Conservation (phyloP, 2,113 vertebrate genomes). For the Myxocyprinus asiaticus region DNA sequence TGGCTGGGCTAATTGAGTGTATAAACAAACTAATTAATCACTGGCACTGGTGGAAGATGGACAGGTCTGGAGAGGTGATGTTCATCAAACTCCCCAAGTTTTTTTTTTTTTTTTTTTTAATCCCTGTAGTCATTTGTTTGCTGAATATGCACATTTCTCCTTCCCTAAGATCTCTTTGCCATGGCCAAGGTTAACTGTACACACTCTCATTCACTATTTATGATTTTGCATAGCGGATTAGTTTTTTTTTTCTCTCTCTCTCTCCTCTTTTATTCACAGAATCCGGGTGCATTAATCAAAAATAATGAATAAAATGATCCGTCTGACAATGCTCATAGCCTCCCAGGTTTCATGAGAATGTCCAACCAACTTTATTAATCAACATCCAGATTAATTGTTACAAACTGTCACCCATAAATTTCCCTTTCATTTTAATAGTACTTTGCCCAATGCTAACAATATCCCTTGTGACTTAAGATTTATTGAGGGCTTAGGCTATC, state of each 20-base stretch:
- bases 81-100: conserved; percentile 88
- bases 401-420: conserved; percentile 97
- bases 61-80: conserved; percentile 96
- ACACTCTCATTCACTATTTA: conserved; percentile 99
- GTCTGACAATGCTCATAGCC: conserved; percentile 94
- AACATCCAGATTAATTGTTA: conserved; percentile 98
- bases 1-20: conserved; percentile 93
- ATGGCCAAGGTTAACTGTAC: conserved; percentile 95
- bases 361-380: conserved; percentile 99
- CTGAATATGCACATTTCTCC: conserved; percentile 86
- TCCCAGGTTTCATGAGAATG: conserved; percentile 97
- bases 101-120: no score
- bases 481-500: conserved; percentile 89
- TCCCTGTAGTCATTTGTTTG: conserved; percentile 86
- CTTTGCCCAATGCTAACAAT: conserved; percentile 99
- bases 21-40: conserved; percentile 99
- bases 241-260: conserved; percentile 56
- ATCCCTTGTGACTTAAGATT: conserved; percentile 99
- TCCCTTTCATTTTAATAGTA: conserved; percentile 97
- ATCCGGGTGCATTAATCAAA: conserved; percentile 99
- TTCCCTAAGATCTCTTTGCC: conserved; percentile 82
- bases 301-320: conserved; percentile 99
- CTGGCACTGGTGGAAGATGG: conserved; percentile 84
- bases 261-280: conserved; percentile 70
- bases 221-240: conserved; percentile 97